Percentiles rank a stretch among this genome's conserved stretches.
phyloP scores from a whole-genome alignment of 2,113 vertebrate genomes.

The Psilopsiagon aymara region DNA sequence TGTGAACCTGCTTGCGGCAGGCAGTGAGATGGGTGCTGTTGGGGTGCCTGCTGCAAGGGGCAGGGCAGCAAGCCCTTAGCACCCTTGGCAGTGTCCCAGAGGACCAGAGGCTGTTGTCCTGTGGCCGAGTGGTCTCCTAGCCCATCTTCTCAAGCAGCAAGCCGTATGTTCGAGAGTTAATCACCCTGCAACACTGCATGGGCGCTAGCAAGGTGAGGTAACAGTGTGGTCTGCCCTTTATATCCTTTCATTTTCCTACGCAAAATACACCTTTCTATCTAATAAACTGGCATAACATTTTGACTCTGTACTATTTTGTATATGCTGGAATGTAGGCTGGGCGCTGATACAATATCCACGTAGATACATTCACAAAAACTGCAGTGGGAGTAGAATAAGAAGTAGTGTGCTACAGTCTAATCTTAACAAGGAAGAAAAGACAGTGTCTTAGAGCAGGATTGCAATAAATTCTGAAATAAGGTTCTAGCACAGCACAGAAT shows the following conservation, averaged over 20 bases:
- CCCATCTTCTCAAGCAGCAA: not conserved
- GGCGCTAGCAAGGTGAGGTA: not conserved
- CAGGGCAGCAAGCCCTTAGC: not conserved
- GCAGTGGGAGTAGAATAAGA: not conserved
- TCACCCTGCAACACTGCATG: accelerated
- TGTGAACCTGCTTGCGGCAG: not conserved
- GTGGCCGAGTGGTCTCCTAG: not conserved
- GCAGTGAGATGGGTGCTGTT: not conserved
- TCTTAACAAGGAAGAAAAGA: not conserved
- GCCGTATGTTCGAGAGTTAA: not conserved
- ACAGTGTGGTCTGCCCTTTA: not conserved
- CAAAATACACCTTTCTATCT: not conserved
- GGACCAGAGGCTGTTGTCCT: not conserved
- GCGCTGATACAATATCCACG: accelerated
- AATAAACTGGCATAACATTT: not conserved
- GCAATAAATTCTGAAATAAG: not conserved
- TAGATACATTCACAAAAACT: not conserved
- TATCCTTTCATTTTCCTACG: not conserved
- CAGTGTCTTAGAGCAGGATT: not conserved
- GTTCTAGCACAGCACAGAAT: not conserved
- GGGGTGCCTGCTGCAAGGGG: not conserved
- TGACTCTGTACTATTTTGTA: accelerated
- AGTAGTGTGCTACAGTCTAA: not conserved
- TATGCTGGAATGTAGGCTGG: accelerated
- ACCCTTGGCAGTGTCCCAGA: not conserved